These are phyloP conservation scores for Mystacides longicornis DNA, from an alignment of 2,888 invertebrate genomes.

Conservation along the genomic window DNA sequence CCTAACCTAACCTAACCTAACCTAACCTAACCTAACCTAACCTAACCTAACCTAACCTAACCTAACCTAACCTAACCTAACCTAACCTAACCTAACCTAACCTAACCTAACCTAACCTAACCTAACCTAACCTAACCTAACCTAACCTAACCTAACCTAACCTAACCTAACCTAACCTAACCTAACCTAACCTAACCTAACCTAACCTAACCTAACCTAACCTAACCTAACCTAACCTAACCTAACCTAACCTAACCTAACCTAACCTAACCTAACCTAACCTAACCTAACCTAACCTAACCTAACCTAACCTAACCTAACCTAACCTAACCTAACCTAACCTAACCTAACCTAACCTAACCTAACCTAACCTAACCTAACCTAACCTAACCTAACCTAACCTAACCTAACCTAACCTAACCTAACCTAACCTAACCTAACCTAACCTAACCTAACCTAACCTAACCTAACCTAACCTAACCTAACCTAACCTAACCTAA, in stretches of 20 bases:
- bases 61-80: not conserved
- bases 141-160: not conserved
- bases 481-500: not conserved
- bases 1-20: not conserved
- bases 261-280: not conserved
- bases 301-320: not conserved
- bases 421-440: not conserved
- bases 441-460: not conserved
- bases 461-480: not conserved
- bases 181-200: not conserved
- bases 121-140: not conserved
- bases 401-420: not conserved
- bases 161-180: not conserved
- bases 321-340: not conserved
- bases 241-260: not conserved
- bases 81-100: not conserved
- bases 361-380: not conserved
- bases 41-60: not conserved
- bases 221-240: not conserved
- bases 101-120: not conserved
- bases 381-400: not conserved
- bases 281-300: not conserved
- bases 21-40: not conserved
- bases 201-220: not conserved
- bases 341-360: not conserved